Evolutionary conservation across 2,888 invertebrate species (phyloP).

Genomic region (Ennomos quercinarius): DNA sequence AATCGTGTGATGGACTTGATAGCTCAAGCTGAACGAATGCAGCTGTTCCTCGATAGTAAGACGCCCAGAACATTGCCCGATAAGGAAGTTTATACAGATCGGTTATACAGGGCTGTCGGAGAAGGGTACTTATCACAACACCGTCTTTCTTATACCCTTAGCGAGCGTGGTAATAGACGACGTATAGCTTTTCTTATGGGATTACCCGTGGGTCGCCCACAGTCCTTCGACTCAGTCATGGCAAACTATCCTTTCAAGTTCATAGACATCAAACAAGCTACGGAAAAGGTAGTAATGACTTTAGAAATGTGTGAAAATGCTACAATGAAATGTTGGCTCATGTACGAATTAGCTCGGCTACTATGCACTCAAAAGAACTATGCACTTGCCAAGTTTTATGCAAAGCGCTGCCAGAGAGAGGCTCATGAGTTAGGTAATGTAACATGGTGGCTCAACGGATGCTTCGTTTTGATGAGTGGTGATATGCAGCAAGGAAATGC

Average conservation of each 20-base stretch:
- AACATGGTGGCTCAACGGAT: slow-evolving; percentile 78
- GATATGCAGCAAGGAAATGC: slow-evolving; percentile 80
- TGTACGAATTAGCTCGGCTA: slow-evolving; percentile 75
- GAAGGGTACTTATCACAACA: slow-evolving; percentile 75
- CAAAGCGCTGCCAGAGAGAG: slow-evolving; percentile 75
- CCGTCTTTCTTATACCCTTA: slow-evolving; percentile 73
- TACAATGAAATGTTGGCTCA: slow-evolving; percentile 78
- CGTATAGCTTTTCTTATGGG: slow-evolving; percentile 80
- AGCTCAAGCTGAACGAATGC: slow-evolving; percentile 76
- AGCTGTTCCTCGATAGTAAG: slow-evolving; percentile 71
- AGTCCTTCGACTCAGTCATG: slow-evolving; percentile 79
- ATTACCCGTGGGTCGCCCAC: slow-evolving; percentile 69
- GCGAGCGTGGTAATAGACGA: slow-evolving; percentile 75
- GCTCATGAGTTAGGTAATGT: slow-evolving; percentile 67
- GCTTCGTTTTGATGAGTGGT: slow-evolving; percentile 75
- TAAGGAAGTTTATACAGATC: slow-evolving; percentile 72
- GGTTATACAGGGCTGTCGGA: slow-evolving; percentile 73
- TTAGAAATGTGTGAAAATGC: slow-evolving; percentile 80
- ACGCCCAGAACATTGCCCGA: slow-evolving; percentile 74
- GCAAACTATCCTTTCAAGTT: slow-evolving; percentile 78
- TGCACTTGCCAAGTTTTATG: slow-evolving; percentile 76
- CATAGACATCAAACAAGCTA: slow-evolving; percentile 71
- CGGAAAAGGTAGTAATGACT: slow-evolving; percentile 60
- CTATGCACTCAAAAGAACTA: slow-evolving; percentile 75
- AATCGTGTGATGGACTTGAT: slow-evolving; percentile 72